These are phyloP conservation scores for Apogon talboti DNA, from an alignment of 2,797 vertebrate genomes.

Conservation along the genomic window DNA sequence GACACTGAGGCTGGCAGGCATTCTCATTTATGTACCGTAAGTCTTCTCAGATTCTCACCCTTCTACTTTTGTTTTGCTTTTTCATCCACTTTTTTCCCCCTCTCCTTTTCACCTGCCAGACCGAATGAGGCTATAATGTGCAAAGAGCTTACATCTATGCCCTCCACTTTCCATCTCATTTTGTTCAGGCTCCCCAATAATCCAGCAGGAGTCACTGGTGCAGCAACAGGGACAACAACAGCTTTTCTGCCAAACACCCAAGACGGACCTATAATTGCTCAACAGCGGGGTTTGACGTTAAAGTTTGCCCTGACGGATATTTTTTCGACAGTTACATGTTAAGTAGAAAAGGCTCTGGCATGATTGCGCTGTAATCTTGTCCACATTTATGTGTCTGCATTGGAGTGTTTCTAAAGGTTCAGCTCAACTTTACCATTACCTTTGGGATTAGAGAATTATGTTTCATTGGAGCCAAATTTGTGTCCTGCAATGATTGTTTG, in stretches of 20 bases:
- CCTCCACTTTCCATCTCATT: neutral
- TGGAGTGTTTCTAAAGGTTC: conserved; percentile 22
- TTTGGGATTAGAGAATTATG: conserved; percentile 44
- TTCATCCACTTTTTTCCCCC: conserved; percentile 5
- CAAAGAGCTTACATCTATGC: neutral
- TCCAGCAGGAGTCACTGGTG: conserved; percentile 27
- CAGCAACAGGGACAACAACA: conserved; percentile 14
- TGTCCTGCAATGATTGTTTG: conserved; percentile 63
- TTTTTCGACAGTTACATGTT: conserved; percentile 50
- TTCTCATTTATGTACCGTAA: neutral
- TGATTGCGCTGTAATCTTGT: conserved; percentile 8
- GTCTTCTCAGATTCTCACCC: conserved; percentile 1
- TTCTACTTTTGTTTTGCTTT: conserved; percentile 15
- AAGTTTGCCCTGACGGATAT: conserved; percentile 37
- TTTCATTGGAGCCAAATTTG: conserved; percentile 61
- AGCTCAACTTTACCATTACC: conserved; percentile 44
- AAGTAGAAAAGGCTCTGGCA: conserved; percentile 34
- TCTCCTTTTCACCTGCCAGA: conserved; percentile 4
- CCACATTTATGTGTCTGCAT: conserved; percentile 2
- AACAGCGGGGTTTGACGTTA: conserved; percentile 41
- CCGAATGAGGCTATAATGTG: neutral
- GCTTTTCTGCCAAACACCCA: neutral
- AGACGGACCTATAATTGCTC: conserved; percentile 16
- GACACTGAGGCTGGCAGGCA: neutral
- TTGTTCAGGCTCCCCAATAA: neutral